Conservation (phyloP, 1,140 invertebrate species). For the Pachypeltis micranthus region DNA sequence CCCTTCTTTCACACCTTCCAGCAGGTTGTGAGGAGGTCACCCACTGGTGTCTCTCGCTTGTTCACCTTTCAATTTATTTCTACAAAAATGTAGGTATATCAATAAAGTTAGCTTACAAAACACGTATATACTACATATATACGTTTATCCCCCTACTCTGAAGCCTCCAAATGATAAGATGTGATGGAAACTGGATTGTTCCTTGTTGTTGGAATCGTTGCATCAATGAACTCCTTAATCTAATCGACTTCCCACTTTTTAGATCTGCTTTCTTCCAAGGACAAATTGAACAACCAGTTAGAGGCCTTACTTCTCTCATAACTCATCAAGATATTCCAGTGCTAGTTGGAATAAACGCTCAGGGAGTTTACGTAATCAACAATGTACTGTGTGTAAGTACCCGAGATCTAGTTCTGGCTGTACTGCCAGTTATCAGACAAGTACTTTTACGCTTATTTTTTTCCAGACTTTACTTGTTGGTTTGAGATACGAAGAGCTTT, state of each 20-base stretch:
- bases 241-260: slow-evolving; percentile 24
- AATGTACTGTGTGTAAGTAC: slow-evolving; percentile 65
- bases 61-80: no score
- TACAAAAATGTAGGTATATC: no score
- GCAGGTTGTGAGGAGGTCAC: no score
- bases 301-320: slow-evolving; percentile 69
- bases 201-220: no score
- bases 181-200: no score
- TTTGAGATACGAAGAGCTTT: slow-evolving; percentile 73
- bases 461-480: slow-evolving; percentile 68
- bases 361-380: slow-evolving; percentile 79
- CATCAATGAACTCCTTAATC: no score
- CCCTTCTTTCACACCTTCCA: not conserved
- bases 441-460: no score
- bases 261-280: slow-evolving; percentile 78
- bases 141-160: no score
- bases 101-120: no score
- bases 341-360: slow-evolving; percentile 74
- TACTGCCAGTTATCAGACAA: not conserved
- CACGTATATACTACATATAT: no score
- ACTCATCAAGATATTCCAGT: slow-evolving; percentile 75
- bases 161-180: no score
- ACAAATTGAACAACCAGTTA: slow-evolving; percentile 76
- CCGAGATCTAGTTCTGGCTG: not conserved
- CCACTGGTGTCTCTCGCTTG: no score